Conservation (phyloP, 2,888 invertebrate genomes). For the Erannis defoliaria region DNA sequence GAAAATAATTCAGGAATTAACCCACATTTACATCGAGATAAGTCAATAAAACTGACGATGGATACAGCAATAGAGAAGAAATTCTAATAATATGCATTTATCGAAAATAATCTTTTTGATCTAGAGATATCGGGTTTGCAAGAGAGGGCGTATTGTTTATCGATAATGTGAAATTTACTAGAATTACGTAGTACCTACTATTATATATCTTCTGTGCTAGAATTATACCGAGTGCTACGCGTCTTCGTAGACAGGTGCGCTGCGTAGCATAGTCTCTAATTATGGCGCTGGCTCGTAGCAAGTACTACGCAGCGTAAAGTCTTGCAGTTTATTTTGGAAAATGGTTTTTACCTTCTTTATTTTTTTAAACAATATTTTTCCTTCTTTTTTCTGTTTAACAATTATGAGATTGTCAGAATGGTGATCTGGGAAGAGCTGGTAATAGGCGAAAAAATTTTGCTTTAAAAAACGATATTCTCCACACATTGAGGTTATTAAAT, state of each 20-base stretch:
- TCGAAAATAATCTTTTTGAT: not conserved
- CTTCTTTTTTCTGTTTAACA: not conserved
- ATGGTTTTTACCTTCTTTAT: not conserved
- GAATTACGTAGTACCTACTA: too few species aligned
- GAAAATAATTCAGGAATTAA: not conserved
- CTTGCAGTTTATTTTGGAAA: not conserved
- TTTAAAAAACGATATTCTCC: slow-evolving; percentile 17
- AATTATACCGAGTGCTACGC: not conserved
- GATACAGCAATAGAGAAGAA: not conserved
- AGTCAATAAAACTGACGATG: not conserved
- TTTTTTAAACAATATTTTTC: too few species aligned
- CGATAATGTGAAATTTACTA: not conserved
- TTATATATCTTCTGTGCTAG: too few species aligned
- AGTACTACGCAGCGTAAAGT: not conserved
- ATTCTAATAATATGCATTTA: not conserved
- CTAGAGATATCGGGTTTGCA: too few species aligned
- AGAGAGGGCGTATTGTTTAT: not conserved
- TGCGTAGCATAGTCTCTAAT: not conserved
- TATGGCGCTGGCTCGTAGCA: not conserved
- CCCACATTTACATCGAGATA: not conserved
- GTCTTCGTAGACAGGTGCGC: slow-evolving; percentile 6
- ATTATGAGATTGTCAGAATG: too few species aligned
- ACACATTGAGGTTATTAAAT: slow-evolving; percentile 51
- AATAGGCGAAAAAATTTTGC: not conserved
- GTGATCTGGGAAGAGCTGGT: too few species aligned